Conservation (phyloP, 2,888 invertebrate genomes). For the Microchrysa polita region DNA sequence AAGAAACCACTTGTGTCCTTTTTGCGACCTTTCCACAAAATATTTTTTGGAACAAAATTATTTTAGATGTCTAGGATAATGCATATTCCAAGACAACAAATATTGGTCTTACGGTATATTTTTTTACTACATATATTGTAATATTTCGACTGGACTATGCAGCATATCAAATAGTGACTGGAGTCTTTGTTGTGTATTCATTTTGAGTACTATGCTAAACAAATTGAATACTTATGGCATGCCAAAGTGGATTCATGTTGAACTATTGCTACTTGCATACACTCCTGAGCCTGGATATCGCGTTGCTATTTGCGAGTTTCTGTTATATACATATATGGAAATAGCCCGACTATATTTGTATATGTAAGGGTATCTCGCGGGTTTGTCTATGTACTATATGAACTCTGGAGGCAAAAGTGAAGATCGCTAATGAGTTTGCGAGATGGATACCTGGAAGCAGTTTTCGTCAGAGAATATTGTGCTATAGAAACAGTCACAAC, state of each 20-base stretch:
- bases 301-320: neutral
- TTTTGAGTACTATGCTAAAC: constrained; percentile 4
- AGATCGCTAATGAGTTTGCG: constrained; percentile 16
- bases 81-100: too few relatives aligned
- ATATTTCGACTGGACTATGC: too few relatives aligned
- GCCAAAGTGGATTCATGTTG: constrained; percentile 6
- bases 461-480: neutral
- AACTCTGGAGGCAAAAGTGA: constrained; percentile 15
- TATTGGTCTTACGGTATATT: too few relatives aligned
- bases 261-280: neutral
- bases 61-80: too few relatives aligned
- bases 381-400: neutral
- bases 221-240: constrained; percentile 25
- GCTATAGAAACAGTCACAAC: neutral
- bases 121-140: too few relatives aligned
- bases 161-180: too few relatives aligned
- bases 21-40: too few relatives aligned
- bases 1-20: too few relatives aligned
- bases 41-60: too few relatives aligned
- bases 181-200: constrained; percentile 21
- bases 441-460: constrained; percentile 18
- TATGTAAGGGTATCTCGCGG: neutral
- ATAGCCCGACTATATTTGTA: neutral
- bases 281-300: neutral
- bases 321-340: constrained; percentile 3